These are phyloP conservation scores for Agapostemon virescens DNA, from an alignment of 2,888 invertebrate genomes.

Conservation along the genomic window DNA sequence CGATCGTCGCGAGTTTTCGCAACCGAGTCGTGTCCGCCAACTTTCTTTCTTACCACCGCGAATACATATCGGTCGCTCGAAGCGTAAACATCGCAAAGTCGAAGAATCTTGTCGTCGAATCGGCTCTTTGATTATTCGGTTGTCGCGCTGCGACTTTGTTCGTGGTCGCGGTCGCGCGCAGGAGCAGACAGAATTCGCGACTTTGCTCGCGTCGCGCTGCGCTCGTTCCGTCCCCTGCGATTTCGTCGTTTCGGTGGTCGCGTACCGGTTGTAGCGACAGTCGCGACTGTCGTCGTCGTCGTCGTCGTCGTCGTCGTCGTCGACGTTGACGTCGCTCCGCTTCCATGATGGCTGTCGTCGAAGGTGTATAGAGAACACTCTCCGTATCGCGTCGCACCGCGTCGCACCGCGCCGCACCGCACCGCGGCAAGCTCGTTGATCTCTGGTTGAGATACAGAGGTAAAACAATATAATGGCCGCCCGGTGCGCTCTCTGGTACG, in stretches of 20 bases:
- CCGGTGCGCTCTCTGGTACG: constrained; percentile 65
- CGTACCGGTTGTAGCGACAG: background rate
- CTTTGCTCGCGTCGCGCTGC: background rate
- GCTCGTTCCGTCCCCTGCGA: constrained; percentile 53
- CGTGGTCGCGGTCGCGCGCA: background rate
- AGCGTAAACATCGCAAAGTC: background rate
- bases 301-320: constrained; percentile 18
- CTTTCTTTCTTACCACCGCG: background rate
- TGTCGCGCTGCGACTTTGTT: background rate
- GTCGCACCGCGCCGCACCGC: background rate
- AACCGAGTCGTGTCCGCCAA: too few species aligned
- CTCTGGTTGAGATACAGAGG: constrained; percentile 63
- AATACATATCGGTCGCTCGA: background rate
- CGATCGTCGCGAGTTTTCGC: background rate
- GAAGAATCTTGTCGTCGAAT: background rate
- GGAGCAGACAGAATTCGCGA: background rate
- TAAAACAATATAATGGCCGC: constrained; percentile 72
- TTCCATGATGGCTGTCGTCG: constrained; percentile 33
- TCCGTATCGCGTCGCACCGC: constrained; percentile 10
- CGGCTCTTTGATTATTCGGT: background rate
- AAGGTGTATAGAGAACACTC: constrained; percentile 44
- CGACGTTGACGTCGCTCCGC: constrained; percentile 7
- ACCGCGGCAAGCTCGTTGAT: constrained; percentile 55
- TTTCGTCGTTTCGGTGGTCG: constrained; percentile 55
- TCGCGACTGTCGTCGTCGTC: constrained; percentile 5